These are phyloP conservation scores for Rotaria macrura DNA, from an alignment of 2,888 invertebrate genomes.

Conservation along the genomic window DNA sequence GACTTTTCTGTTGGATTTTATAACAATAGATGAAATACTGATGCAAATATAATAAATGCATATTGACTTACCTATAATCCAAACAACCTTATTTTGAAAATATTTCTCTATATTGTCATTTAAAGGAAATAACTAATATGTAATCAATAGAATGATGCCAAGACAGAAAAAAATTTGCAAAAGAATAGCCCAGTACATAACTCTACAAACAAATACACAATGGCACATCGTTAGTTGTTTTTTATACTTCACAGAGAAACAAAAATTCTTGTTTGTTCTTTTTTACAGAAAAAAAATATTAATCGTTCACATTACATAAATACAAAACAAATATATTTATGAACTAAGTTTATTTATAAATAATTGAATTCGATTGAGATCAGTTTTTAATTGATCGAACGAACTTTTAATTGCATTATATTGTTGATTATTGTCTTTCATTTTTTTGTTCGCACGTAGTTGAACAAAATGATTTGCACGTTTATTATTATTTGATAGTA, in stretches of 20 bases:
- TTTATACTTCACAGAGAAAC: not conserved
- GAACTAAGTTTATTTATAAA: not conserved
- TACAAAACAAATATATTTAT: not conserved
- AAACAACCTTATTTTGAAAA: constrained; percentile 7
- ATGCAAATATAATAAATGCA: not conserved
- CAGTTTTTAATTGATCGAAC: not conserved
- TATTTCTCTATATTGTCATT: not conserved
- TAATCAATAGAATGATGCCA: not conserved
- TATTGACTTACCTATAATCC: not conserved
- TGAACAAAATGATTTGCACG: not conserved
- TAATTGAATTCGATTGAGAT: not conserved
- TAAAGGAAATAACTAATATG: not conserved
- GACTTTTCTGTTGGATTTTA: too few species aligned
- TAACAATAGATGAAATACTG: too few species aligned
- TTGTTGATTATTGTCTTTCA: not conserved
- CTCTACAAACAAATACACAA: not conserved
- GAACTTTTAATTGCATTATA: not conserved
- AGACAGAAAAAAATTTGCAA: not conserved
- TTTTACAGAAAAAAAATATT: not conserved
- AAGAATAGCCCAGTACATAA: not conserved
- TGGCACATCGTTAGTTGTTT: not conserved
- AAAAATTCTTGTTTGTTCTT: not conserved
- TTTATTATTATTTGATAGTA: not conserved
- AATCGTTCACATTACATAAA: not conserved
- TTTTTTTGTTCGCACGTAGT: not conserved